Percentiles rank a stretch among this genome's conserved stretches.
phyloP scores from a whole-genome alignment of 2,888 invertebrate genomes.

The Lycia hirtaria region DNA sequence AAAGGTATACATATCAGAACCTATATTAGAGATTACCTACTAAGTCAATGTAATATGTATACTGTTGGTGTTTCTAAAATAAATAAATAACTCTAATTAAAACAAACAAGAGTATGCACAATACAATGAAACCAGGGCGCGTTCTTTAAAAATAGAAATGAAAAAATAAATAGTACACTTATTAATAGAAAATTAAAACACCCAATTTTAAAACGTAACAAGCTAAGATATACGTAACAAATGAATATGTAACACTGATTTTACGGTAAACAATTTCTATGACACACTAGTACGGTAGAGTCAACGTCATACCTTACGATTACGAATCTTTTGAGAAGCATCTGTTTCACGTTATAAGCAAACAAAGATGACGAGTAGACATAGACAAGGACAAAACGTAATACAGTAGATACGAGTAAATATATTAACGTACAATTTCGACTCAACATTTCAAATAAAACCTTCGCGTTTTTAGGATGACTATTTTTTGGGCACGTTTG shows the following conservation, averaged over 20 bases:
- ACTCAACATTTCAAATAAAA: conserved; percentile 9
- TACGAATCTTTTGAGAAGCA: conserved; percentile 28
- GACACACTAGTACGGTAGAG: conserved; percentile 11
- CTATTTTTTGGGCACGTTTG: background rate
- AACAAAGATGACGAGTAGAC: conserved; percentile 37
- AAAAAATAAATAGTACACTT: too few relatives aligned
- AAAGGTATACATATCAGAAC: too few relatives aligned
- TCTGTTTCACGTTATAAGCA: conserved; percentile 35
- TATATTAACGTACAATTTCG: background rate
- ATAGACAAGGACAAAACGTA: conserved; percentile 23
- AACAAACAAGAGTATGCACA: background rate
- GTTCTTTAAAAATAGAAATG: too few relatives aligned
- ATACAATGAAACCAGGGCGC: too few relatives aligned
- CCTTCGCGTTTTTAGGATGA: background rate
- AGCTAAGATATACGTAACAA: too few relatives aligned
- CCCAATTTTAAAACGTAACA: too few relatives aligned
- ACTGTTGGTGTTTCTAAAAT: too few relatives aligned
- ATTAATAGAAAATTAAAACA: too few relatives aligned
- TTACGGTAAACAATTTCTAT: background rate
- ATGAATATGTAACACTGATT: background rate
- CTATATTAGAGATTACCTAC: too few relatives aligned
- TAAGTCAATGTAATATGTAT: too few relatives aligned
- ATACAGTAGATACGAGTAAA: background rate
- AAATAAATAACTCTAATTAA: too few relatives aligned
- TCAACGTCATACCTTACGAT: conserved; percentile 23